phyloP scores from a whole-genome alignment of 2,113 vertebrate species.

The Onychostoma macrolepis region DNA sequence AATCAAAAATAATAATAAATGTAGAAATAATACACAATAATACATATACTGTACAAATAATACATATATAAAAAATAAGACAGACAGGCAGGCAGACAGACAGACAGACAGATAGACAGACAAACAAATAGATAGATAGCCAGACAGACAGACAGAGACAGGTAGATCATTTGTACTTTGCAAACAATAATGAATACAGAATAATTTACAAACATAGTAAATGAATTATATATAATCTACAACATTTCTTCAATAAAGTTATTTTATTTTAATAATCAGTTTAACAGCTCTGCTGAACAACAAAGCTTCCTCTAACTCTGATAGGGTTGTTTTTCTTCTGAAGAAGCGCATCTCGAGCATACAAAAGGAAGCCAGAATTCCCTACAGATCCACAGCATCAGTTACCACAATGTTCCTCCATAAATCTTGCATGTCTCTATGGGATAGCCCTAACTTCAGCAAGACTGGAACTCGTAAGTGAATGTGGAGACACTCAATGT shows the following conservation, averaged over 20 bases:
- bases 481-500: conserved; percentile 62
- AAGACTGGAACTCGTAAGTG: conserved; percentile 61
- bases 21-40: too few relatives aligned
- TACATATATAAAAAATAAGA: too few relatives aligned
- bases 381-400: conserved; percentile 65
- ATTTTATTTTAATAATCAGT: neutral
- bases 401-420: conserved; percentile 68
- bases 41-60: too few relatives aligned
- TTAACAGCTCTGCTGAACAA: conserved; percentile 15
- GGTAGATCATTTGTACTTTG: neutral
- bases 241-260: neutral
- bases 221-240: neutral
- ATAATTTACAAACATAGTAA: neutral
- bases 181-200: neutral
- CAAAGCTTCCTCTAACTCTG: conserved; percentile 5
- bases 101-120: too few relatives aligned
- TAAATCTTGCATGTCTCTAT: conserved; percentile 75
- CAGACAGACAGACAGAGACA: neutral
- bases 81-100: too few relatives aligned
- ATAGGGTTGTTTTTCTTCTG: conserved; percentile 63
- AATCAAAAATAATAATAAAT: too few relatives aligned
- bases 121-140: neutral
- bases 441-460: conserved; percentile 59
- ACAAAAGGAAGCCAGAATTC: conserved; percentile 70
- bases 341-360: conserved; percentile 67